phyloP scores from a whole-genome alignment of 2,113 vertebrate genomes.

The Sinocyclocheilus maitianheensis region DNA sequence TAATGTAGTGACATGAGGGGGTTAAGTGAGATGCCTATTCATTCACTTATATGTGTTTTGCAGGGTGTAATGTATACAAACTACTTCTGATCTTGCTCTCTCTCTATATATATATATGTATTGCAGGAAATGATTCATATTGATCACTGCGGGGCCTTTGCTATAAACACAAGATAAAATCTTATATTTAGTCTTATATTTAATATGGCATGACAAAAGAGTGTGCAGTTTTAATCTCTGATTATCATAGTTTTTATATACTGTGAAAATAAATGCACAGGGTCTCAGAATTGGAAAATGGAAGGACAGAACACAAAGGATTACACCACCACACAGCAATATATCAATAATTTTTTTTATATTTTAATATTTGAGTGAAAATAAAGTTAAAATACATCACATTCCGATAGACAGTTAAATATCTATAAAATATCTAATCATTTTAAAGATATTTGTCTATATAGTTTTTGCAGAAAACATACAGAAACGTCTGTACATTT shows the following conservation, averaged over 20 bases:
- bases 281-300: neutral
- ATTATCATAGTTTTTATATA: neutral
- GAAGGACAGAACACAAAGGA: neutral
- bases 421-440: neutral
- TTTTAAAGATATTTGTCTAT: neutral
- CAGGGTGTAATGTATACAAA: neutral
- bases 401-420: neutral
- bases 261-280: neutral
- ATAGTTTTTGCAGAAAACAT: neutral
- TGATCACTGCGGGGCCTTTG: neutral
- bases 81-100: neutral
- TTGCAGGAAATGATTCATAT: neutral
- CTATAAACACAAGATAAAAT: neutral
- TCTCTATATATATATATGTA: neutral
- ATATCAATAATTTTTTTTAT: neutral
- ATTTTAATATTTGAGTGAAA: neutral
- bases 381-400: neutral
- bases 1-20: slow-evolving; percentile 38
- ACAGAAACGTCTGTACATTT: neutral
- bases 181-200: neutral
- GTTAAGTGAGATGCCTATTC: slow-evolving; percentile 13
- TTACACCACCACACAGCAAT: neutral
- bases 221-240: neutral
- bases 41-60: slow-evolving; percentile 1
- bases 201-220: neutral